phyloP scores from a whole-genome alignment of 2,888 invertebrate species.

The Copidosoma aretas region DNA sequence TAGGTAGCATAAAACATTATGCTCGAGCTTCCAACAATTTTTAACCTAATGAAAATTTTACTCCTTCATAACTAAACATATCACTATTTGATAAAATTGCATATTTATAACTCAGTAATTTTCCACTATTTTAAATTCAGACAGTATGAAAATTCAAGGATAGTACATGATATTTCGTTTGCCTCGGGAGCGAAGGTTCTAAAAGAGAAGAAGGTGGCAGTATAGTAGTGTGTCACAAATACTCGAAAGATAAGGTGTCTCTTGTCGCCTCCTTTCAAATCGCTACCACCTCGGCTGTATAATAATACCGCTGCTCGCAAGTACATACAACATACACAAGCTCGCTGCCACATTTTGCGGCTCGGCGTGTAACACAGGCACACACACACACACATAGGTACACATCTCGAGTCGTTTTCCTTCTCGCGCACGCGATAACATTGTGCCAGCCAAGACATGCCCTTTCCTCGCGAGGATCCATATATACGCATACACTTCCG shows the following conservation, averaged over 20 bases:
- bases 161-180: too few relatives aligned
- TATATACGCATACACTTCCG: not conserved
- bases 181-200: not conserved
- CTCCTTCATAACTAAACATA: too few relatives aligned
- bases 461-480: not conserved
- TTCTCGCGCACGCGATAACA: conserved; percentile 23
- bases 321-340: too few relatives aligned
- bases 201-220: not conserved
- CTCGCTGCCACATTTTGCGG: too few relatives aligned
- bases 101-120: too few relatives aligned
- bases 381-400: not conserved
- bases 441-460: conserved; percentile 7
- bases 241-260: conserved; percentile 20
- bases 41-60: too few relatives aligned
- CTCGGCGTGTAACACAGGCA: too few relatives aligned
- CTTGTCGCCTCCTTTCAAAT: not conserved
- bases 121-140: too few relatives aligned
- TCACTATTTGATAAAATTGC: too few relatives aligned
- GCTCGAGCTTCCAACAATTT: too few relatives aligned
- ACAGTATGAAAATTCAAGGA: too few relatives aligned
- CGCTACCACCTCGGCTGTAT: not conserved
- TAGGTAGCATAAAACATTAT: too few relatives aligned
- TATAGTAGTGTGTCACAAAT: conserved; percentile 11
- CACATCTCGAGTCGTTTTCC: conserved; percentile 33
- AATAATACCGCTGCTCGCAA: not conserved